Conservation (phyloP, 2,888 invertebrate species). For the Linnaemya vulpina region DNA sequence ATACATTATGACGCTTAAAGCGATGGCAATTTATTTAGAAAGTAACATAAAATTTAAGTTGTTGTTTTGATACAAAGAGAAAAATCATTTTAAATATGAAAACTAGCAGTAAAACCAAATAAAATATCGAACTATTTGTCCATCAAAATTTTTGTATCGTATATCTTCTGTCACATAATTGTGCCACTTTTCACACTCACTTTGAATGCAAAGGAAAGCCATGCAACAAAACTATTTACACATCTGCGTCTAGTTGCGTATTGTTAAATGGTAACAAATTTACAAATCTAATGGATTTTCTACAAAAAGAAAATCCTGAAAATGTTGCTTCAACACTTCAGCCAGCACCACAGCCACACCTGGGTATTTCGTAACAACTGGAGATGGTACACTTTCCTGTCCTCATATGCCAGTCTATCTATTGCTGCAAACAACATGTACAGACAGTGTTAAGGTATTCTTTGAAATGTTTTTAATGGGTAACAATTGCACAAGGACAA, state of each 20-base stretch:
- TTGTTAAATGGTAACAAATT: slow-evolving; percentile 41
- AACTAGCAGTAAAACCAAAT: too few species aligned
- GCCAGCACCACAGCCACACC: not conserved
- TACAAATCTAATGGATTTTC: slow-evolving; percentile 53
- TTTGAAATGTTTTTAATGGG: slow-evolving; percentile 32
- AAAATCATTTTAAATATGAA: too few species aligned
- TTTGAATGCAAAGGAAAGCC: not conserved
- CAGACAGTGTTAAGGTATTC: slow-evolving; percentile 27
- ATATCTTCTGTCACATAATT: not conserved
- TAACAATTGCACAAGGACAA: not conserved
- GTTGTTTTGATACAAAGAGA: too few species aligned
- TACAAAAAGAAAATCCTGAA: not conserved
- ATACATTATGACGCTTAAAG: too few species aligned
- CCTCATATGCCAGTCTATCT: not conserved
- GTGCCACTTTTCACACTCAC: not conserved
- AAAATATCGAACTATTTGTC: too few species aligned
- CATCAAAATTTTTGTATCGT: not conserved
- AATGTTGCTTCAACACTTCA: not conserved
- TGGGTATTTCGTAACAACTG: not conserved
- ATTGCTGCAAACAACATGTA: slow-evolving; percentile 32
- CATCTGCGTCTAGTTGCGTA: not conserved
- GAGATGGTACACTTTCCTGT: slow-evolving; percentile 1
- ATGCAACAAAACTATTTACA: not conserved
- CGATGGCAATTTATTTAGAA: too few species aligned
- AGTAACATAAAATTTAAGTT: too few species aligned